Evolutionary conservation across 2,113 vertebrate genomes (phyloP).

Genomic region (Rhombomys opimus): DNA sequence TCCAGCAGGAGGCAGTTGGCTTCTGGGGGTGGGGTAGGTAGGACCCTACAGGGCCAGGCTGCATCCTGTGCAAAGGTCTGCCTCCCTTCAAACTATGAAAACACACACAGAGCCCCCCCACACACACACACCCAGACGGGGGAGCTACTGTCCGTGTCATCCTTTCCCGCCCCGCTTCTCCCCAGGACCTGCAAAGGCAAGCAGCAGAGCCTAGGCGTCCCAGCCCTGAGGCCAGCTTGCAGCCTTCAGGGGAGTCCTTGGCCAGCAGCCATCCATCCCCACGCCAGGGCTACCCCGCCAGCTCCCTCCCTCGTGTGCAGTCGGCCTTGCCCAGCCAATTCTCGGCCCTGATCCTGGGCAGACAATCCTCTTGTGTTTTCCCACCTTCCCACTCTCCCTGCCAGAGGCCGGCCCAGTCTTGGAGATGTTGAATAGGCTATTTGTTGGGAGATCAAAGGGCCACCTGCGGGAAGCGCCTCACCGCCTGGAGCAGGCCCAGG

Average conservation of each 20-base stretch:
- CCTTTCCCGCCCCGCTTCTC: not conserved
- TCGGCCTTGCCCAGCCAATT: not conserved
- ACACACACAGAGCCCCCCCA: not conserved
- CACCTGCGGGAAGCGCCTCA: constrained; percentile 73
- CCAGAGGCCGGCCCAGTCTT: constrained; percentile 59
- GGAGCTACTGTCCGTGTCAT: fast-evolving
- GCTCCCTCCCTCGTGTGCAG: not conserved
- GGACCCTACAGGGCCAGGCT: not conserved
- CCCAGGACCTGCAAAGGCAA: constrained; percentile 45
- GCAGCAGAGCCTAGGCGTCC: not conserved
- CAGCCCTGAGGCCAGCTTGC: not conserved
- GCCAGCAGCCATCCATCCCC: not conserved
- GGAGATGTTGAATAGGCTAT: constrained; percentile 74
- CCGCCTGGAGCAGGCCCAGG: constrained; percentile 66
- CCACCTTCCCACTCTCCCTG: constrained; percentile 65
- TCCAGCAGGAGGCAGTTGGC: not conserved
- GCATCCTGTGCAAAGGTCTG: fast-evolving
- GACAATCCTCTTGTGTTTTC: constrained; percentile 59
- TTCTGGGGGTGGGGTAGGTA: not conserved
- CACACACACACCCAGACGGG: too few relatives aligned
- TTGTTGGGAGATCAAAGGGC: constrained; percentile 80
- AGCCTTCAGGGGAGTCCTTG: not conserved
- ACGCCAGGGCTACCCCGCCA: not conserved
- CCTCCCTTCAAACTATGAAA: not conserved
- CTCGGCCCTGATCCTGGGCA: not conserved